These are phyloP conservation scores for Thripadectes ignobilis DNA, from an alignment of 2,797 vertebrate species.

Conservation along the genomic window DNA sequence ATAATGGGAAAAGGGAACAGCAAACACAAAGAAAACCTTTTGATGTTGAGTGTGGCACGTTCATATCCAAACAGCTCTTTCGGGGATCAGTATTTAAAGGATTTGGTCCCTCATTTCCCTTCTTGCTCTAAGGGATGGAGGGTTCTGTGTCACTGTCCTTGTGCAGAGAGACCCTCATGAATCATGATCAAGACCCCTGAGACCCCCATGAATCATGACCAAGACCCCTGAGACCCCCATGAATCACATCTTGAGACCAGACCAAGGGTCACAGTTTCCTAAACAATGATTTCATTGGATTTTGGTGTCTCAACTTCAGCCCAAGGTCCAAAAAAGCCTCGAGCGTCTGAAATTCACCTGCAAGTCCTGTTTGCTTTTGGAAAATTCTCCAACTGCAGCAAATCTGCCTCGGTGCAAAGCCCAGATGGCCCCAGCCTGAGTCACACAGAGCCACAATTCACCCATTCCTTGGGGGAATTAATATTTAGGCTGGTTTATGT, in stretches of 20 bases:
- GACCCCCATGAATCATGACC: not conserved
- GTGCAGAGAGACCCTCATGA: not conserved
- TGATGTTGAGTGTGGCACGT: not conserved
- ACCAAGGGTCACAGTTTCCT: not conserved
- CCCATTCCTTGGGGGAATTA: not conserved
- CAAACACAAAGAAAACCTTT: not conserved
- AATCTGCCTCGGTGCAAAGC: not conserved
- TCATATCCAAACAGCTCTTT: accelerated
- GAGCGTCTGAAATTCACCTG: not conserved
- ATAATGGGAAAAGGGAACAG: accelerated
- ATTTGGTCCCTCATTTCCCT: too few relatives aligned
- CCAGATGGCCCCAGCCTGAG: too few relatives aligned
- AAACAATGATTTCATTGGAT: not conserved
- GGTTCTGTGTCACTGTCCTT: not conserved
- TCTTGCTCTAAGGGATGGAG: not conserved
- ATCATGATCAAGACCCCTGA: not conserved
- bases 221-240: too few relatives aligned
- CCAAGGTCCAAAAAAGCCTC: not conserved
- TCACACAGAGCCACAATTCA: too few relatives aligned
- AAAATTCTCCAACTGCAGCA: not conserved
- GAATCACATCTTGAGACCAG: not conserved
- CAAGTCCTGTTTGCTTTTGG: not conserved
- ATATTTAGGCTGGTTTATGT: not conserved
- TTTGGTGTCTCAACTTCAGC: not conserved
- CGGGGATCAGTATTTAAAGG: not conserved